A percentile compares a stretch with the other conserved stretches of the same genome.
phyloP scores from a whole-genome alignment of 2,113 vertebrate species.

The Salminus brasiliensis region DNA sequence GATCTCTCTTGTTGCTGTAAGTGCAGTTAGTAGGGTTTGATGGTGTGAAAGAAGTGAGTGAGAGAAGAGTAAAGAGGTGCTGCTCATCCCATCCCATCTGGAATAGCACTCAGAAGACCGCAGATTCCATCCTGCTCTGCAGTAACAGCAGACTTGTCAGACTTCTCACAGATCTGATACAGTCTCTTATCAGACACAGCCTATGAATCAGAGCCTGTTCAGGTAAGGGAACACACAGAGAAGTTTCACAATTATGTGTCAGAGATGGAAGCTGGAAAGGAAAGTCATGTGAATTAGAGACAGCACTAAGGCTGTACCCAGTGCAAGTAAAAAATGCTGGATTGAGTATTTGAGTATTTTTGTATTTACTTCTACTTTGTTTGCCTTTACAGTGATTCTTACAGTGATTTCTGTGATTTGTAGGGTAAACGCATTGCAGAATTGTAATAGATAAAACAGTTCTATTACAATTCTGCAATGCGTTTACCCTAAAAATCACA shows the following conservation, averaged over 20 bases:
- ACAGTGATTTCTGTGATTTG: too few species aligned
- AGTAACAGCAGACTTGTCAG: slow-evolving; percentile 4
- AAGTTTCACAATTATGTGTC: slow-evolving; percentile 11
- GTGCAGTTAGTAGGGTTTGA: background rate
- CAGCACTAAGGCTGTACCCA: background rate
- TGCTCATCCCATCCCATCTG: background rate
- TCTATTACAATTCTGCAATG: too few species aligned
- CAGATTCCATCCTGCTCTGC: slow-evolving; percentile 16
- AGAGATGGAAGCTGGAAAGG: slow-evolving; percentile 1
- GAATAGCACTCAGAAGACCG: slow-evolving; percentile 23
- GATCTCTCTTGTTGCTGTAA: background rate
- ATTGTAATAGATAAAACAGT: too few species aligned
- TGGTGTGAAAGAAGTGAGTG: background rate
- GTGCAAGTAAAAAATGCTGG: too few species aligned
- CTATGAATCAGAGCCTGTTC: slow-evolving; percentile 4
- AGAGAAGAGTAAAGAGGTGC: slow-evolving; percentile 3
- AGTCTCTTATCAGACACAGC: slow-evolving; percentile 8
- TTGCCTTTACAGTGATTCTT: too few species aligned
- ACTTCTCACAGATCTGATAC: slow-evolving; percentile 27
- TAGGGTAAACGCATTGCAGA: too few species aligned
- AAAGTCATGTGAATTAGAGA: background rate
- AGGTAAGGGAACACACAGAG: background rate
- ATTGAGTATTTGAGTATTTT: too few species aligned
- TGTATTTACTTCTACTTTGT: too few species aligned
- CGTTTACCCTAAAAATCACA: too few species aligned